phyloP scores from a whole-genome alignment of 2,113 vertebrate genomes.

The Notothenia rossii region DNA sequence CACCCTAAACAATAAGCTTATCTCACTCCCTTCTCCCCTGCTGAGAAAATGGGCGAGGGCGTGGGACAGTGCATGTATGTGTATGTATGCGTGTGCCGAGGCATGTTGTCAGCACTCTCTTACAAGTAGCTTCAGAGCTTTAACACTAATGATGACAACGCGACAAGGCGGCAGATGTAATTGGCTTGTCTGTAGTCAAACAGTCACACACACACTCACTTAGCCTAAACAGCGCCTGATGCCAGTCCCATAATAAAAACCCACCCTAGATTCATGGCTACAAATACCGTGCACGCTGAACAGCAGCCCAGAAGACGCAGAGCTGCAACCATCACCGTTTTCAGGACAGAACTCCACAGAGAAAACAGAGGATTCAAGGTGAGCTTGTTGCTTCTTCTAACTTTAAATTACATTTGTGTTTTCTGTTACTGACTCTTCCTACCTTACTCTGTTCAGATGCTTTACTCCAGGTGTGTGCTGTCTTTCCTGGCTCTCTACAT shows the following conservation, averaged over 20 bases:
- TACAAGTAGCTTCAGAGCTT: constrained; percentile 16
- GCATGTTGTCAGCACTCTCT: constrained; percentile 53
- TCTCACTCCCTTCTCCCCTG: constrained; percentile 63
- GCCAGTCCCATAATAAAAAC: constrained; percentile 82
- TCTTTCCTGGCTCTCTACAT: constrained; percentile 71
- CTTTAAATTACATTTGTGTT: not conserved
- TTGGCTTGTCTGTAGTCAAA: constrained; percentile 57
- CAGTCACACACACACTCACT: constrained; percentile 45
- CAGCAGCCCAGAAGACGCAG: constrained; percentile 47
- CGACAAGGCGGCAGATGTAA: constrained; percentile 64
- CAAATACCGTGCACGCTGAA: constrained; percentile 74
- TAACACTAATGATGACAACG: constrained; percentile 54
- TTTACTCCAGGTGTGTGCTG: constrained; percentile 70
- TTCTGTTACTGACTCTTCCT: not conserved
- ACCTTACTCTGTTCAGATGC: constrained; percentile 71
- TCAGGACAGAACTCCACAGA: constrained; percentile 1
- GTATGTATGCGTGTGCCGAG: constrained; percentile 46
- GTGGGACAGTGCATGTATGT: constrained; percentile 19
- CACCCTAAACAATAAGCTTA: constrained; percentile 63
- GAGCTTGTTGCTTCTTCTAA: not conserved
- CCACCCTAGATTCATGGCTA: constrained; percentile 80
- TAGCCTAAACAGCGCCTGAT: constrained; percentile 79
- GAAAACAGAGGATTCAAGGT: constrained; percentile 45
- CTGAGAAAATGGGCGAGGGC: constrained; percentile 31
- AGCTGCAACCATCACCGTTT: constrained; percentile 13